Conservation (phyloP, 1,140 invertebrate genomes). For the Drusus annulatus region DNA sequence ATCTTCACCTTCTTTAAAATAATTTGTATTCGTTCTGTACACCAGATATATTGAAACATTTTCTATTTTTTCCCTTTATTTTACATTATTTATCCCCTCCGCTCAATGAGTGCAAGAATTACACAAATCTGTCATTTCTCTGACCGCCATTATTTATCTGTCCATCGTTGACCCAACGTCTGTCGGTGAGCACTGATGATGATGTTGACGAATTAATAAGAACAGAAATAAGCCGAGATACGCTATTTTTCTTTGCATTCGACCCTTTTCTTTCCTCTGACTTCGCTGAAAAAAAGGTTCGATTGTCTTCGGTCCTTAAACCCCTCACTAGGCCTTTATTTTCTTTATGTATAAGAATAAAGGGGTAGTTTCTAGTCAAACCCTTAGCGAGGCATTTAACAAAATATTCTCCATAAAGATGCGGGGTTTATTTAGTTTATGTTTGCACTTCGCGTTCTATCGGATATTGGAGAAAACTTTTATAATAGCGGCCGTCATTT, state of each 20-base stretch:
- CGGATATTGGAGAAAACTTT: constrained; percentile 1
- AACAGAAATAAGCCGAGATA: background rate
- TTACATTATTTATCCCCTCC: no score
- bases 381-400: constrained; percentile 2
- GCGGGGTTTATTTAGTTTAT: constrained; percentile 16
- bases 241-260: background rate
- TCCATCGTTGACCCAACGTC: background rate
- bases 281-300: background rate
- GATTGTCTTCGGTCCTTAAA: background rate
- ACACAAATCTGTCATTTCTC: no score
- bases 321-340: constrained; percentile 9
- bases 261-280: background rate
- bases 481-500: background rate
- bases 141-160: background rate
- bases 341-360: constrained; percentile 13
- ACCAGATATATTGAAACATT: no score
- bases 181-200: no score
- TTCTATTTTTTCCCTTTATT: no score
- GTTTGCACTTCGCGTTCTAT: background rate
- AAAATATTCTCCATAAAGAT: constrained; percentile 13
- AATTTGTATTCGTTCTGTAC: no score
- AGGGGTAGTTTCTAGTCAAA: constrained; percentile 1
- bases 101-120: no score
- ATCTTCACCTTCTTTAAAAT: no score
- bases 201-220: no score